These are phyloP conservation scores for Copidosoma aretas DNA, from an alignment of 2,888 invertebrate species.

Conservation along the genomic window DNA sequence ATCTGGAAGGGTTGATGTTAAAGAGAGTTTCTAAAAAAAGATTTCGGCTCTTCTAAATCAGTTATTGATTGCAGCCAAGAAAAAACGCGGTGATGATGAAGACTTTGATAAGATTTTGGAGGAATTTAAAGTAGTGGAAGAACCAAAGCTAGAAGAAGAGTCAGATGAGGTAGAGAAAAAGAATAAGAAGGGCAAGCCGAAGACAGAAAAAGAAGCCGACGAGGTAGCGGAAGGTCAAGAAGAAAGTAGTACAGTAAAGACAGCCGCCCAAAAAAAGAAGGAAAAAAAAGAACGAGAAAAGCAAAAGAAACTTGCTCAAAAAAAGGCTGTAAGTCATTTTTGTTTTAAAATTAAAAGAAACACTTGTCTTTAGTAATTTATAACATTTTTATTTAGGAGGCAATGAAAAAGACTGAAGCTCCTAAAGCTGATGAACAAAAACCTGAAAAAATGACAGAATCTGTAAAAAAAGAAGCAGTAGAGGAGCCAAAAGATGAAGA, in stretches of 20 bases:
- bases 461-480: slow-evolving; percentile 29
- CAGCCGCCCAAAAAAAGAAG: slow-evolving; percentile 87
- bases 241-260: slow-evolving; percentile 71
- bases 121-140: slow-evolving; percentile 74
- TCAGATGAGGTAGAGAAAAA: slow-evolving; percentile 35
- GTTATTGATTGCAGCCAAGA: slow-evolving; percentile 58
- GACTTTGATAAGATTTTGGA: slow-evolving; percentile 85
- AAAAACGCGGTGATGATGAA: slow-evolving; percentile 74
- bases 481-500: slow-evolving; percentile 44
- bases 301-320: slow-evolving; percentile 75
- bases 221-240: slow-evolving; percentile 63
- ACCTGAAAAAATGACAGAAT: slow-evolving; percentile 38
- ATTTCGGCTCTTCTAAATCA: neutral
- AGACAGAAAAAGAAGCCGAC: slow-evolving; percentile 50
- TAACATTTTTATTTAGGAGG: slow-evolving; percentile 48
- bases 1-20: no score
- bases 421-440: slow-evolving; percentile 50
- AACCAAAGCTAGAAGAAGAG: slow-evolving; percentile 39
- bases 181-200: slow-evolving; percentile 42
- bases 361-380: slow-evolving; percentile 13
- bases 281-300: slow-evolving; percentile 86
- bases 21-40: neutral
- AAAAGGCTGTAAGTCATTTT: slow-evolving; percentile 63
- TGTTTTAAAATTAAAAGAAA: slow-evolving; percentile 5
- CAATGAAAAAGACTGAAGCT: slow-evolving; percentile 52